Percentiles rank a stretch among this genome's conserved stretches.
These are phyloP conservation scores for Antitype chi DNA, from an alignment of 2,888 invertebrate species.

Conservation along the genomic window DNA sequence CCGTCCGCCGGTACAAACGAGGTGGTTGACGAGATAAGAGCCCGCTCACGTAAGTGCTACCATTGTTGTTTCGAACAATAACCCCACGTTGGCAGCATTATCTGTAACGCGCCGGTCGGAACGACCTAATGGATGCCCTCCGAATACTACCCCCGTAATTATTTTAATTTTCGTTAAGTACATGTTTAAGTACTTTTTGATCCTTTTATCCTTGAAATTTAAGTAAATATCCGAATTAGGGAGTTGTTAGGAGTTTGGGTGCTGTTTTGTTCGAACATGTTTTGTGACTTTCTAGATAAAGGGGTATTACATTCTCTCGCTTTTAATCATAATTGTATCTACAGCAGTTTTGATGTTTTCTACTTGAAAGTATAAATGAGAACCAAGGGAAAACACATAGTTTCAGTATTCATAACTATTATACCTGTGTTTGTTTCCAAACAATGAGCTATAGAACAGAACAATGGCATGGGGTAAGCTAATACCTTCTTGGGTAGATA, in stretches of 20 bases:
- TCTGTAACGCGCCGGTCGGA: slow-evolving; percentile 78
- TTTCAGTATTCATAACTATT: slow-evolving; percentile 13
- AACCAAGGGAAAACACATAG: not conserved
- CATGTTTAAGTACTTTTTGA: slow-evolving; percentile 79
- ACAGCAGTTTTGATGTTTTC: not conserved
- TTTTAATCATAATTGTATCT: slow-evolving; percentile 13
- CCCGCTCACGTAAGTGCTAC: slow-evolving; percentile 78
- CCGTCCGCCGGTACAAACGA: slow-evolving; percentile 80
- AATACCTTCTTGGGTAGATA: slow-evolving; percentile 33
- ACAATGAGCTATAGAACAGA: slow-evolving; percentile 42
- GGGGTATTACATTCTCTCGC: slow-evolving; percentile 15
- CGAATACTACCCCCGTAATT: slow-evolving; percentile 80
- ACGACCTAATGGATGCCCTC: slow-evolving; percentile 82
- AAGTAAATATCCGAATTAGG: slow-evolving; percentile 74
- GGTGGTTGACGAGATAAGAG: slow-evolving; percentile 85
- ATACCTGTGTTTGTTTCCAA: slow-evolving; percentile 5
- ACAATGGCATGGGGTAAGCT: slow-evolving; percentile 52
- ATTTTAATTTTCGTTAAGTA: slow-evolving; percentile 84
- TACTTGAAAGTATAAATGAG: not conserved
- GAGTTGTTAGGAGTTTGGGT: slow-evolving; percentile 70
- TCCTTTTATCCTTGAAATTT: slow-evolving; percentile 76
- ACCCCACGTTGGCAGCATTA: slow-evolving; percentile 81
- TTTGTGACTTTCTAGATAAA: slow-evolving; percentile 49
- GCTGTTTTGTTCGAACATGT: slow-evolving; percentile 63
- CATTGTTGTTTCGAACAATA: slow-evolving; percentile 85